phyloP scores from a whole-genome alignment of 2,113 vertebrate species.

The Campylomormyrus tamandua region DNA sequence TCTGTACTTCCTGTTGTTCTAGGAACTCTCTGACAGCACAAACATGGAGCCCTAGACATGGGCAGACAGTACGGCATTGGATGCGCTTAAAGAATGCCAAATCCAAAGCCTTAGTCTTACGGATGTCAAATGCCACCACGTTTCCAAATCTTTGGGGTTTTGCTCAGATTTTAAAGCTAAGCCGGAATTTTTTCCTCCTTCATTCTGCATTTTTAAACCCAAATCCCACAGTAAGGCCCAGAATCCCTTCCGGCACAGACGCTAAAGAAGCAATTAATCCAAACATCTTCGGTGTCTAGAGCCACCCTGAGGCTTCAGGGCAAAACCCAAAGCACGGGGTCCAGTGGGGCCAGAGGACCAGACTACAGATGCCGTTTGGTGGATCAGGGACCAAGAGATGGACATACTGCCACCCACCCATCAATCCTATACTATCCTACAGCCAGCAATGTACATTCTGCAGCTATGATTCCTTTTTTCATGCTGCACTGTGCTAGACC shows the following conservation, averaged over 20 bases:
- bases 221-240: background rate
- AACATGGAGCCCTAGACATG: background rate
- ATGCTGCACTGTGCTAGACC: background rate
- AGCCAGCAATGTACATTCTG: background rate
- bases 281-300: background rate
- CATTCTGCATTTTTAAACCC: background rate
- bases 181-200: background rate
- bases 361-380: conserved; percentile 41
- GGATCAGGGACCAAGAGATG: conserved; percentile 37
- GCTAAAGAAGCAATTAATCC: background rate
- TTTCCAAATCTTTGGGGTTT: background rate
- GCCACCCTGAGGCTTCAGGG: conserved; percentile 27
- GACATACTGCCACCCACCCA: conserved; percentile 29
- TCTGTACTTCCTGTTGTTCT: conserved; percentile 36
- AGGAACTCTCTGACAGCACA: conserved; percentile 16
- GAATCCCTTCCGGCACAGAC: background rate
- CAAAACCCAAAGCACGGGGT: conserved; percentile 15
- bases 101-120: background rate
- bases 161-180: background rate
- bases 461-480: background rate
- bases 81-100: background rate
- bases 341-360: conserved; percentile 32
- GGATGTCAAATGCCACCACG: background rate
- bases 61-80: background rate
- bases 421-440: background rate